These are phyloP conservation scores for Pelvicachromis taeniatus DNA, from an alignment of 2,113 vertebrate species.

Conservation along the genomic window DNA sequence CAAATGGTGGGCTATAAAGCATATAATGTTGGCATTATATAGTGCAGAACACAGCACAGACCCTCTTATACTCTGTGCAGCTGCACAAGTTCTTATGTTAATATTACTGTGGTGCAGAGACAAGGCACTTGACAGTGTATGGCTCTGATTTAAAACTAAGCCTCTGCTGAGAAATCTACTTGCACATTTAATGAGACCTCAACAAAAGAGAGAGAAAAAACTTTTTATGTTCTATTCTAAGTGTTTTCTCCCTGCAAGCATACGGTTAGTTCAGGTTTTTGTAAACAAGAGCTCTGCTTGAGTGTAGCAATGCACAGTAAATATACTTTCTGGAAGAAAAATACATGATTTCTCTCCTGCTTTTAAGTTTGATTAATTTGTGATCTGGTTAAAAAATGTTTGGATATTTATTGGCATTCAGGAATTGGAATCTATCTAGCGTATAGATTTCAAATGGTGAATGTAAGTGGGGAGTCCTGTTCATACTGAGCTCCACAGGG, in stretches of 20 bases:
- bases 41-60: neutral
- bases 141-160: neutral
- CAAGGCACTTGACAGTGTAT: neutral
- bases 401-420: neutral
- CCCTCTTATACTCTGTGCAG: neutral
- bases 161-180: neutral
- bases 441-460: neutral
- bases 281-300: neutral
- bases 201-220: neutral
- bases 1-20: neutral
- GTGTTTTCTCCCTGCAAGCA: neutral
- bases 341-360: neutral
- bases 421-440: neutral
- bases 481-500: neutral
- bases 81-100: neutral
- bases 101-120: neutral
- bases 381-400: neutral
- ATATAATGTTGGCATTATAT: constrained; percentile 5
- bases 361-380: neutral
- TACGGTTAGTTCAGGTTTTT: neutral
- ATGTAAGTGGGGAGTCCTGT: neutral
- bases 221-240: neutral
- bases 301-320: neutral
- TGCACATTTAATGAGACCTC: neutral
- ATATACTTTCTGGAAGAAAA: neutral